These are phyloP conservation scores for Daboia siamensis DNA, from an alignment of 2,113 vertebrate species.

Conservation along the genomic window DNA sequence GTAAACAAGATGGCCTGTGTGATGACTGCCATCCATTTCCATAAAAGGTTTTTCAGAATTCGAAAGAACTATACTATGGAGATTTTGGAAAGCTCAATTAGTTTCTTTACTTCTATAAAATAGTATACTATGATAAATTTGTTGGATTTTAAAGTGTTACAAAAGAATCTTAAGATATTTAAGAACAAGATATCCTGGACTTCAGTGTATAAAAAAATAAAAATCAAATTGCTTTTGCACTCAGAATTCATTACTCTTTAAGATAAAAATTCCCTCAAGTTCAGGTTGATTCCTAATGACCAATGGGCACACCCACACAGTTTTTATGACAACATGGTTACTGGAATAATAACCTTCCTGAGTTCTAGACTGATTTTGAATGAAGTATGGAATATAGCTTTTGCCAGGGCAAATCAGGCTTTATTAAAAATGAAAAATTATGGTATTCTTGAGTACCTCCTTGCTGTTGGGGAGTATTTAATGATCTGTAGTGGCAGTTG, in stretches of 20 bases:
- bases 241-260: background rate
- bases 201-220: background rate
- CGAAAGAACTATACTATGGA: background rate
- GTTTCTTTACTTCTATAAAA: background rate
- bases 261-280: background rate
- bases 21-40: background rate
- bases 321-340: background rate
- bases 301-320: background rate
- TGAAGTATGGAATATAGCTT: background rate
- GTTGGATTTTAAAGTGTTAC: background rate
- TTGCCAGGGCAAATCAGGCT: background rate
- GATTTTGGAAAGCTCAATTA: background rate
- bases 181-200: background rate
- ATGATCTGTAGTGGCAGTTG: background rate
- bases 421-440: constrained; percentile 7
- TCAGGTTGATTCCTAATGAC: background rate
- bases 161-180: background rate
- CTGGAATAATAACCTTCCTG: background rate
- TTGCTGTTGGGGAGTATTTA: background rate
- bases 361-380: background rate
- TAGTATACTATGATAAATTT: background rate
- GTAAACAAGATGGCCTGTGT: too few species aligned
- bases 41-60: background rate
- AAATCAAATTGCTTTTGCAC: background rate
- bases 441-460: background rate